Evolutionary conservation across 2,888 invertebrate species (phyloP).

Genomic region (Trachelus tabidus): DNA sequence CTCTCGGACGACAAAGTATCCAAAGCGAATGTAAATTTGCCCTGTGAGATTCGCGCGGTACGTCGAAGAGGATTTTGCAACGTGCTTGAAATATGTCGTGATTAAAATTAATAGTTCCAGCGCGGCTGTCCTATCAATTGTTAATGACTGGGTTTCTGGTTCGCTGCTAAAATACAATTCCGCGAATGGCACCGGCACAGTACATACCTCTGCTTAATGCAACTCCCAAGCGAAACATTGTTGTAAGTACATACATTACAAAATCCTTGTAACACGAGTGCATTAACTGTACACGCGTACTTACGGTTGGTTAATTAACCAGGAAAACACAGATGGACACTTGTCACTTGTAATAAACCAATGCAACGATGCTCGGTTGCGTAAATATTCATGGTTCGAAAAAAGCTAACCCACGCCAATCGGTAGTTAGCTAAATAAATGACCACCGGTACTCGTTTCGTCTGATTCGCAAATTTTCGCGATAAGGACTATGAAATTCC

Average conservation of each 20-base stretch:
- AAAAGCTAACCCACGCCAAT: background rate
- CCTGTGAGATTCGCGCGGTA: background rate
- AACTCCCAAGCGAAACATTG: background rate
- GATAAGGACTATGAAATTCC: background rate
- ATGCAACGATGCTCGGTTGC: background rate
- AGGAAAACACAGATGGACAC: background rate
- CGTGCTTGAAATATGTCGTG: background rate
- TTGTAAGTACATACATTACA: background rate
- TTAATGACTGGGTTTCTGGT: background rate
- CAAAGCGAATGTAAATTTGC: background rate
- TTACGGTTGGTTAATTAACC: background rate
- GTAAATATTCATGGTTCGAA: constrained; percentile 20
- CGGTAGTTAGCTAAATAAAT: background rate
- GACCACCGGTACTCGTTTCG: background rate
- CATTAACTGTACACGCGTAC: background rate
- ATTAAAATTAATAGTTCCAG: background rate
- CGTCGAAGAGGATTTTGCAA: background rate
- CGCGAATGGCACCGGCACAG: background rate
- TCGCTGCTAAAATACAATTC: background rate
- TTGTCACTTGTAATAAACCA: background rate
- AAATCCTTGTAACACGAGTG: constrained; percentile 14
- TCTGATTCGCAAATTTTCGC: background rate
- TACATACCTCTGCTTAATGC: background rate
- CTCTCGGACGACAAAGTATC: background rate
- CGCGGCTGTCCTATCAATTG: background rate